Evolutionary conservation across 2,113 vertebrate genomes (phyloP), one percentile per base, ranked within the genome.

Genomic region (Daubentonia madagascariensis): DNA sequence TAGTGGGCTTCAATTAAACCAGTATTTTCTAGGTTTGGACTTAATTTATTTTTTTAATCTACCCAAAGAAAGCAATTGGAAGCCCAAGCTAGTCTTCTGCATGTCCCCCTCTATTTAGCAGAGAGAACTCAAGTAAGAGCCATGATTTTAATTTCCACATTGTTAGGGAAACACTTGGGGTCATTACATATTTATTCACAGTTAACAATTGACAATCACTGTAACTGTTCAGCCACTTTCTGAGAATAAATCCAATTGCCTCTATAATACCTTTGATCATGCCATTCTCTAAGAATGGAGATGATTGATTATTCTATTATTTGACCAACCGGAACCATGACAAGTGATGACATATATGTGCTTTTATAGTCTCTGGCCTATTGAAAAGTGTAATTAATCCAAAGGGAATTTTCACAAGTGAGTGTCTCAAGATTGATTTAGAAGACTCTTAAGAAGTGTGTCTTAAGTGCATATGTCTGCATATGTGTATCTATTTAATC

Each of bases 231-330:
- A 95, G 96, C 73, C 94, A 97, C 98, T 98, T 98, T 98, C 94
- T 87, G 97, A 97, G 89, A 98, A 98, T 93, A 97, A 98, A 98
- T 96, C 95, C 78, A 96, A 98, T 98, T 97, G 96, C 97, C 88
- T 98, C 96, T 97, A 40, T 89, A 98, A 98, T 97, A 97, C 98
- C 98, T 98, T 98, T 98, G 98, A 98, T 98, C 98, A 98, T 97
- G 92, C 96, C 97, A 97, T 96, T 86, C 91, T 96, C 97, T 98
- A 97, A 98, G 96, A 99, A 98, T 98, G 97, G 95, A 98, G 96
- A 91, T 98, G 98, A 99, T 98, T 98, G 98, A 99, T 99, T 98
- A 98, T 98, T 97, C 98, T 98, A 98, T 99, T 99, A 98, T 98
- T 98, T 97, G 98, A 97, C 97, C 98, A 96, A 98, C 98, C 97